Conservation (phyloP, 2,797 vertebrate species). For the Synanceia verrucosa region DNA sequence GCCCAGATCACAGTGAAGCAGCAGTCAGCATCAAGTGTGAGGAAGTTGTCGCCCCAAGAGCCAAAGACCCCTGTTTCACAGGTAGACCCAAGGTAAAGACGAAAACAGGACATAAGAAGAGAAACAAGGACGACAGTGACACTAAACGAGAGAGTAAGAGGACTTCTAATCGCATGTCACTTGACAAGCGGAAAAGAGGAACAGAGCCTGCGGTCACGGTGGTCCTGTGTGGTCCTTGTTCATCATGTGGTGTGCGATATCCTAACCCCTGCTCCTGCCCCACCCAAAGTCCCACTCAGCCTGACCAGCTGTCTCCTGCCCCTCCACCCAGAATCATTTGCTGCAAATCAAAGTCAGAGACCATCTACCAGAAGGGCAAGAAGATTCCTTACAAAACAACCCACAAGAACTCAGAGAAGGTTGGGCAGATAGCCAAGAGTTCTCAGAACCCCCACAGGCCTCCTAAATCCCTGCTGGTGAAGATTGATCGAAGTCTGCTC, state of each 20-base stretch:
- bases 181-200: constrained; percentile 73
- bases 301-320: constrained; percentile 62
- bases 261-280: constrained; percentile 56
- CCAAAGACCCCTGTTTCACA: constrained; percentile 78
- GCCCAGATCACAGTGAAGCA: constrained; percentile 45
- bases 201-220: constrained; percentile 52
- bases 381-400: constrained; percentile 73
- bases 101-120: constrained; percentile 76
- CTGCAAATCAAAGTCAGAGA: constrained; percentile 55
- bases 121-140: constrained; percentile 27
- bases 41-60: constrained; percentile 50
- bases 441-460: neutral
- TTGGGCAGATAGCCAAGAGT: constrained; percentile 35
- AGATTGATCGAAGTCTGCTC: constrained; percentile 87
- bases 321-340: constrained; percentile 52
- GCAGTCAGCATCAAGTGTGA: constrained; percentile 75
- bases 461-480: constrained; percentile 83
- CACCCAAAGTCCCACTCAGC: constrained; percentile 54
- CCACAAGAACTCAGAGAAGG: constrained; percentile 57
- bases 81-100: constrained; percentile 88
- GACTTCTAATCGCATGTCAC: constrained; percentile 36
- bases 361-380: constrained; percentile 59
- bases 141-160: constrained; percentile 70
- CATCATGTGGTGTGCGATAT: constrained; percentile 35
- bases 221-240: constrained; percentile 56